Percentiles rank a stretch among this genome's conserved stretches.
phyloP scores from a whole-genome alignment of 1,140 invertebrate genomes.

The Heliconius hermathena region DNA sequence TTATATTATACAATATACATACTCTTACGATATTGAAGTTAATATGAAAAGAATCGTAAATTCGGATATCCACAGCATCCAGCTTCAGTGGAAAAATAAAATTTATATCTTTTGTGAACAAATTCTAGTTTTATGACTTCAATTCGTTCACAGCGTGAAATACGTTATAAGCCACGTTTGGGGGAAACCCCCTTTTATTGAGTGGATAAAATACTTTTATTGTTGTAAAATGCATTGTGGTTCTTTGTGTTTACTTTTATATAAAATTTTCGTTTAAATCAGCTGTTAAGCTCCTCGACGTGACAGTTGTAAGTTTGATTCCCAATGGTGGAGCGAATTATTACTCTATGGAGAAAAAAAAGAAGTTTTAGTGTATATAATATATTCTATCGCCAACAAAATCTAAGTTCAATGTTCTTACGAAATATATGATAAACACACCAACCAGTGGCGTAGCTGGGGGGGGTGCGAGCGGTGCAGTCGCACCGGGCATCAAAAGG shows the following conservation, averaged over 20 bases:
- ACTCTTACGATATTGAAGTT: background rate
- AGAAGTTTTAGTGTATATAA: too few relatives aligned
- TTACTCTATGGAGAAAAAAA: too few relatives aligned
- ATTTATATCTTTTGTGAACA: conserved; percentile 15
- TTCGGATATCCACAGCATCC: conserved; percentile 9
- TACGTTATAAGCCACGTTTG: background rate
- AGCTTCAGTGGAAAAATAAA: conserved; percentile 6
- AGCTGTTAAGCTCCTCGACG: too few relatives aligned
- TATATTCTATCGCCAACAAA: background rate
- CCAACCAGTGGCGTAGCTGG: too few relatives aligned
- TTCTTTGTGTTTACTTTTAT: background rate
- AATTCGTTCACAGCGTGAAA: conserved; percentile 5
- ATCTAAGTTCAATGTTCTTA: background rate
- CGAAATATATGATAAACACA: too few relatives aligned
- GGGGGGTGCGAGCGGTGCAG: too few relatives aligned
- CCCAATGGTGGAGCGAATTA: too few relatives aligned
- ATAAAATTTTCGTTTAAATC: too few relatives aligned
- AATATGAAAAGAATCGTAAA: conserved; percentile 2
- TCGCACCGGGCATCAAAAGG: too few relatives aligned
- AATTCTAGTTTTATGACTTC: conserved; percentile 7
- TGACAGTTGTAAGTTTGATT: too few relatives aligned
- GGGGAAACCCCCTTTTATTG: conserved; percentile 7
- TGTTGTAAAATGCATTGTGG: background rate
- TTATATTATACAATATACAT: conserved; percentile 5
- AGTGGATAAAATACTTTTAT: conserved; percentile 7